Evolutionary conservation across 2,888 invertebrate genomes (phyloP), one percentile per base, ranked within the genome.

Genomic region (Colostygia pectinataria): DNA sequence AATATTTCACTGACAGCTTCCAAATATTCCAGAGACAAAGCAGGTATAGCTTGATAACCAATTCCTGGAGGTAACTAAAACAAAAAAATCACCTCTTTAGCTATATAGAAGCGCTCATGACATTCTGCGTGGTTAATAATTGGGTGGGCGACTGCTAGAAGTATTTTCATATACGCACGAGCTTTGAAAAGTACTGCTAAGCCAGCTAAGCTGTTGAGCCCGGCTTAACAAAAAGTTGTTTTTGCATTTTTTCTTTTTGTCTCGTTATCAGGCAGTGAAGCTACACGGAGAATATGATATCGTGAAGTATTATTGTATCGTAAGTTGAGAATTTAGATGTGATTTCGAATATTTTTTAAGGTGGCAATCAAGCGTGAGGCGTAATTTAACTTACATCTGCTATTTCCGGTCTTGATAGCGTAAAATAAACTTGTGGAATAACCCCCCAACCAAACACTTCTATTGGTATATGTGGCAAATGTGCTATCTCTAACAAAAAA

Each of bases 361-460:
- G n/a, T n/a, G n/a, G n/a, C n/a, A n/a, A n/a, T n/a, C n/a, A n/a
- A n/a, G n/a, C n/a, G n/a, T n/a, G n/a, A n/a, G n/a, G n/a, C n/a
- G n/a, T n/a, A 8, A 10, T 20, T 31, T n/a, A 5, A 33, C 74
- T 70, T 63, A 84, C 80, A 5, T 77, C 54, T 15, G 63, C 59
- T 18, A 80, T 65, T 32, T 74, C 66, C 7, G 85, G 81, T 51
- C 91, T 85, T 6, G 84, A 86, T 13, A 92, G 65, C 31, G 77
- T 76, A 15, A 92, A 67, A 65, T 91, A 92, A 20, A 93, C 71
- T 82, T 94, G 93, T 2, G 93, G 91, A 49, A 92, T 85, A 1
- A 91, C 91, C 7, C 91, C 92, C 76, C 90, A 91, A 23, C 93
- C 93, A 56, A 77, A 83, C 2, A 93, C 86, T 49, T 83, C 83